phyloP scores from a whole-genome alignment of 2,888 invertebrate genomes.

The Troides oblongomaculatus region DNA sequence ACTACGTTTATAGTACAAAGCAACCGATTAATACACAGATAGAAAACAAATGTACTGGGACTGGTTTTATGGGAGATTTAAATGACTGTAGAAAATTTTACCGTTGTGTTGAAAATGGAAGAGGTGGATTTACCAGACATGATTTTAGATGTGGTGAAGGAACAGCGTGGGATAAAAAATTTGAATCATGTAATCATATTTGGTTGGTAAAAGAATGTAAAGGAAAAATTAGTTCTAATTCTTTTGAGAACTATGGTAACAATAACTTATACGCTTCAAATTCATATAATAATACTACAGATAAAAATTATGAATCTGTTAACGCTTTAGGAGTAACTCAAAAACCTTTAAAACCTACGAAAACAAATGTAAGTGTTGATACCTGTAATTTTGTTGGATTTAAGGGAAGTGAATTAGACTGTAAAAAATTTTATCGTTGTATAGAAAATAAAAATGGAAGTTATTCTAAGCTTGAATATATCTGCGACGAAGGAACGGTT shows the following conservation, averaged over 20 bases:
- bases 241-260: background rate
- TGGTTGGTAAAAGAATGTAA: slow-evolving; percentile 67
- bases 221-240: slow-evolving; percentile 23
- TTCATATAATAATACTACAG: slow-evolving; percentile 3
- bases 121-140: slow-evolving; percentile 66
- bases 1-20: slow-evolving; percentile 17
- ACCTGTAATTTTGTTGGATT: slow-evolving; percentile 76
- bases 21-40: slow-evolving; percentile 27
- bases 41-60: slow-evolving; percentile 49
- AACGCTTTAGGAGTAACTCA: slow-evolving; percentile 5
- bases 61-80: slow-evolving; percentile 80
- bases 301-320: slow-evolving; percentile 2
- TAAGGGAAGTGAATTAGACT: slow-evolving; percentile 76
- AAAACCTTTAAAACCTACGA: background rate
- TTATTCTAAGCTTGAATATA: slow-evolving; percentile 76
- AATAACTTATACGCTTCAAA: slow-evolving; percentile 4
- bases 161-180: slow-evolving; percentile 80
- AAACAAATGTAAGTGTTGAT: slow-evolving; percentile 22
- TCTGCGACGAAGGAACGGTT: slow-evolving; percentile 80
- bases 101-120: slow-evolving; percentile 80
- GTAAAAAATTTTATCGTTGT: slow-evolving; percentile 85
- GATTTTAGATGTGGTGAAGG: slow-evolving; percentile 80
- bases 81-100: slow-evolving; percentile 84
- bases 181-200: slow-evolving; percentile 80
- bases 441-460: slow-evolving; percentile 73